Percentiles rank a stretch among this genome's conserved stretches.
phyloP scores from a whole-genome alignment of 2,113 vertebrate genomes.

The Himantopus leucocephalus region DNA sequence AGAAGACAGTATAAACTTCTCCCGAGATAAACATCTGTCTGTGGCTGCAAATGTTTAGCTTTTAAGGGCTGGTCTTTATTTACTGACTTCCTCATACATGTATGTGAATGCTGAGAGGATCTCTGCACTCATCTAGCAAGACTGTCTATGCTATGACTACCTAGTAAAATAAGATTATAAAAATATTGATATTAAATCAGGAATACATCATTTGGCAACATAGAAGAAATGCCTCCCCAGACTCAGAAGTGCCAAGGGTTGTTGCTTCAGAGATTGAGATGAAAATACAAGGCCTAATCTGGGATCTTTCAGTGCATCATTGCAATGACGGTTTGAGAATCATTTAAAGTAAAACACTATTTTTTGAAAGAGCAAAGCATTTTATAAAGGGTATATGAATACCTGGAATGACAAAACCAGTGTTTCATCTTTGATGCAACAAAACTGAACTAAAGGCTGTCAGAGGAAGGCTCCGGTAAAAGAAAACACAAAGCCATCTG shows the following conservation, averaged over 20 bases:
- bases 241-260: not conserved
- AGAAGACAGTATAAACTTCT: not conserved
- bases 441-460: not conserved
- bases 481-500: not conserved
- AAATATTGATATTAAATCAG: not conserved
- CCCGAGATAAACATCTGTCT: conserved; percentile 19
- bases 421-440: not conserved
- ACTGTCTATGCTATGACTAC: not conserved
- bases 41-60: not conserved
- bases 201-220: not conserved
- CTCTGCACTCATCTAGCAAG: not conserved
- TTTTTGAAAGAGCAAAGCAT: not conserved
- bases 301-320: not conserved
- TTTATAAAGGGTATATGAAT: not conserved
- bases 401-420: not conserved
- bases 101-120: not conserved
- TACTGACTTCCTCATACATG: not conserved
- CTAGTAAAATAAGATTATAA: not conserved
- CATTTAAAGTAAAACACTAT: not conserved
- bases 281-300: not conserved
- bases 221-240: not conserved
- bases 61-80: not conserved
- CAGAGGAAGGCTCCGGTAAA: not conserved
- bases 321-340: not conserved
- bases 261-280: not conserved